A percentile compares a stretch with the other conserved stretches of the same genome.
phyloP scores from a whole-genome alignment of 2,113 vertebrate species.

The Corythaixoides concolor region DNA sequence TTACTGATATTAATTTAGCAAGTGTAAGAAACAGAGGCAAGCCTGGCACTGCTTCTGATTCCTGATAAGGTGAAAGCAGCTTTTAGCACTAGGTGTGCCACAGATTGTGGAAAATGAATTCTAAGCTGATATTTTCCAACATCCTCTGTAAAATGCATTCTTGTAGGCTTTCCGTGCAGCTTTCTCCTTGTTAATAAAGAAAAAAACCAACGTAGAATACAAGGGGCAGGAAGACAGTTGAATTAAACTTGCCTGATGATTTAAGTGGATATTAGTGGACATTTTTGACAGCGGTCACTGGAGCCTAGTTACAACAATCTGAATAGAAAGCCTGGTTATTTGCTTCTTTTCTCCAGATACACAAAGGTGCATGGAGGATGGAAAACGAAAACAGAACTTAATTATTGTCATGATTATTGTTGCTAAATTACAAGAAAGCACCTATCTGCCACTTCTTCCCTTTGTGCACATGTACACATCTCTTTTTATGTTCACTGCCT shows the following conservation, averaged over 20 bases:
- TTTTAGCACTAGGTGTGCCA: background rate
- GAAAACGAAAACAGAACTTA: background rate
- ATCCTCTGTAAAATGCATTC: background rate
- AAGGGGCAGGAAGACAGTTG: background rate
- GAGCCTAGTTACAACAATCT: background rate
- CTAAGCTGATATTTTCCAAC: background rate
- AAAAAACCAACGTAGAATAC: background rate
- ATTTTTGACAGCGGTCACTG: background rate
- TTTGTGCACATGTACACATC: background rate
- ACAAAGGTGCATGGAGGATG: background rate
- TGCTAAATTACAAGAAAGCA: background rate
- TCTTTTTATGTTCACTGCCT: conserved; percentile 31
- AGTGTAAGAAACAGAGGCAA: background rate
- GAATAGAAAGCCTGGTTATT: background rate
- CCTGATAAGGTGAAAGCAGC: background rate
- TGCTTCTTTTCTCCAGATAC: background rate
- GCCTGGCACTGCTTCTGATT: background rate
- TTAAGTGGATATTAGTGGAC: background rate
- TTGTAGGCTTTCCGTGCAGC: background rate
- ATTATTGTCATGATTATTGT: background rate
- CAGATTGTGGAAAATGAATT: background rate
- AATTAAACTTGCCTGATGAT: background rate
- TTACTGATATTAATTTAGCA: background rate
- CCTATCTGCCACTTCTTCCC: background rate
- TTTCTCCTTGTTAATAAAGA: background rate